Base-by-base conservation (phyloP, 2,888 invertebrate species). In the Zaprionus lineosus region DNA sequence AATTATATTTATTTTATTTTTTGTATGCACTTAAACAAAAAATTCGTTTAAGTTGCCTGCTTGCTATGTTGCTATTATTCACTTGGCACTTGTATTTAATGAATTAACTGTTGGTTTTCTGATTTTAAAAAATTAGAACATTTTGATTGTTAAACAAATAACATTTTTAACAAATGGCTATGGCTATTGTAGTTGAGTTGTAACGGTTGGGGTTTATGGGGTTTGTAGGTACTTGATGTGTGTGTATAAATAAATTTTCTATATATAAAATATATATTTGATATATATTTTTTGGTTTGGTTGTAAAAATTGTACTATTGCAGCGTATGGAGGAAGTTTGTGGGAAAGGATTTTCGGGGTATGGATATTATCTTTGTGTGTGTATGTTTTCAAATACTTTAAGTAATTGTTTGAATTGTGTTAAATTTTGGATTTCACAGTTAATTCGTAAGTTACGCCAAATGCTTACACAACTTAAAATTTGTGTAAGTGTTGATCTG, bases 261-360 rank as follows among this genome's bases (percentile, higher is more conserved):
- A 74, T 88, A 86, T 79, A 86, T 86, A 84, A 86, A 74, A 88
- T 88, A 86, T 86, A 86, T 86, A 84, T 87, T 81, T 71, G 59
- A 81, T 86, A 85, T 86, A 85, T 87, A 86, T 84, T 75, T 65
- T 24, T 24, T n/a, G n/a, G 59, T 83, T 84, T 78, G 78, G 78
- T 78, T 79, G 74, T 81, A 82, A 86, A 88, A 88, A 74, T 88
- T 89, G 89, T 89, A 89, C 89, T 89, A 89, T 89, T 89, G 89
- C 89, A 89, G 88, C 88, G 88, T 89, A 83, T 89, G 89, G 89
- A 89, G 89, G 89, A 89, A 52, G 44, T 74, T 58, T 65, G 15
- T 47, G 57, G 70, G 41, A 21, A 36, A 53, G 57, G 51, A 61
- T 53, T n/a, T 2, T 29, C 37, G 2, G 15, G 14, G 26, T 15